Conservation (phyloP, 2,888 invertebrate species). For the Melitaea athalia region DNA sequence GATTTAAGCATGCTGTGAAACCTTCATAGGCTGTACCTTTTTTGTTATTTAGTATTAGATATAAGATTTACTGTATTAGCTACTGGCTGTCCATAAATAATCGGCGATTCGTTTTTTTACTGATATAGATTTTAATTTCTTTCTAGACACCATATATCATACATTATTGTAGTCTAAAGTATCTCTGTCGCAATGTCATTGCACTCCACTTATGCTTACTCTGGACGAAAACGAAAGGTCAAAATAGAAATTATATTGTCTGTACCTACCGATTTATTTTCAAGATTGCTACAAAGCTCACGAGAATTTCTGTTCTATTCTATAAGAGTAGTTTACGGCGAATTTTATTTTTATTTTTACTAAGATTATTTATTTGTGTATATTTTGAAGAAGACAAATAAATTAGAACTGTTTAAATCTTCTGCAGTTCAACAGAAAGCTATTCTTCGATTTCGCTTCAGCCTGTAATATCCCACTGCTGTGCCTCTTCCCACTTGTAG, state of each 20-base stretch:
- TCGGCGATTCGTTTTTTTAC: too few relatives aligned
- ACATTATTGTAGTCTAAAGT: too few relatives aligned
- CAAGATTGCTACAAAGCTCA: background rate
- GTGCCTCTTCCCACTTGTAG: too few relatives aligned
- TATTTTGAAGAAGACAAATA: background rate
- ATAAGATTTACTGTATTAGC: too few relatives aligned
- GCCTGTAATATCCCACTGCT: too few relatives aligned
- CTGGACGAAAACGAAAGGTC: background rate
- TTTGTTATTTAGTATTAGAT: too few relatives aligned
- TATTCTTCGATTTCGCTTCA: too few relatives aligned
- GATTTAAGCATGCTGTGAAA: too few relatives aligned
- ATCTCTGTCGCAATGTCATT: background rate
- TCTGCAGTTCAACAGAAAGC: slow-evolving; percentile 83
- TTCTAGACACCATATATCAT: too few relatives aligned
- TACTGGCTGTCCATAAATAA: too few relatives aligned
- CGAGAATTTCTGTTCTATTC: background rate
- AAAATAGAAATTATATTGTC: background rate
- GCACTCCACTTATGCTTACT: background rate
- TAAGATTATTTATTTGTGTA: background rate
- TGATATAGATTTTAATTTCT: too few relatives aligned
- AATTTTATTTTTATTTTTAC: background rate
- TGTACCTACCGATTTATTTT: slow-evolving; percentile 3
- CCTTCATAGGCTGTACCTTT: too few relatives aligned
- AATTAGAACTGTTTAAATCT: slow-evolving; percentile 46
- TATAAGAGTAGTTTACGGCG: background rate